Evolutionary conservation across 2,888 invertebrate genomes (phyloP).

Genomic region (Euplagia quadripunctaria): DNA sequence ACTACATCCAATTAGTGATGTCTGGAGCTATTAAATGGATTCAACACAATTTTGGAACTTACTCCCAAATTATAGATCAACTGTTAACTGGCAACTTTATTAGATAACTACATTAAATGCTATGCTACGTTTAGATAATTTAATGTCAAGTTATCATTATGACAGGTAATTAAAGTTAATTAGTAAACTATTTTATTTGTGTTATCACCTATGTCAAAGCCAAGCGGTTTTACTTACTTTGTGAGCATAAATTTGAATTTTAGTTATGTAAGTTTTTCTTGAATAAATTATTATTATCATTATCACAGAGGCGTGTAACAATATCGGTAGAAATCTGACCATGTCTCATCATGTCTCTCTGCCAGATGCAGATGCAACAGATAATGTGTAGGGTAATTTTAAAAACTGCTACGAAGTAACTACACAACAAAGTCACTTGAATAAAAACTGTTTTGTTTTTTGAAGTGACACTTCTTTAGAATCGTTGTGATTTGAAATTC

Average conservation of each 20-base stretch:
- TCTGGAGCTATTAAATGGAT: conserved; percentile 16
- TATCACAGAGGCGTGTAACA: too few relatives aligned
- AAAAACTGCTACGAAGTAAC: not conserved
- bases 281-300: too few relatives aligned
- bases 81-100: conserved; percentile 13
- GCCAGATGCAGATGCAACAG: too few relatives aligned
- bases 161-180: not conserved
- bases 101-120: not conserved
- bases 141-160: not conserved
- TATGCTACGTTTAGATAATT: not conserved
- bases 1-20: conserved; percentile 19
- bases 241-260: too few relatives aligned
- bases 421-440: not conserved
- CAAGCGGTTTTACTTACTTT: not conserved
- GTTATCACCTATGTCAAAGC: not conserved
- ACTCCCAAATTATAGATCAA: conserved; percentile 10
- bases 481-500: too few relatives aligned
- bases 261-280: too few relatives aligned
- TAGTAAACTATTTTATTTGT: not conserved
- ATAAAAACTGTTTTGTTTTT: not conserved
- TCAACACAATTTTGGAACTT: conserved; percentile 16
- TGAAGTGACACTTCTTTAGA: too few relatives aligned
- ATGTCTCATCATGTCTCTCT: too few relatives aligned
- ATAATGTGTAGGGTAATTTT: not conserved
- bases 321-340: too few relatives aligned